Percentiles rank a stretch among this genome's conserved stretches.
These are phyloP conservation scores for Microtus ochrogaster DNA, from an alignment of 2,113 vertebrate species.

Conservation along the genomic window DNA sequence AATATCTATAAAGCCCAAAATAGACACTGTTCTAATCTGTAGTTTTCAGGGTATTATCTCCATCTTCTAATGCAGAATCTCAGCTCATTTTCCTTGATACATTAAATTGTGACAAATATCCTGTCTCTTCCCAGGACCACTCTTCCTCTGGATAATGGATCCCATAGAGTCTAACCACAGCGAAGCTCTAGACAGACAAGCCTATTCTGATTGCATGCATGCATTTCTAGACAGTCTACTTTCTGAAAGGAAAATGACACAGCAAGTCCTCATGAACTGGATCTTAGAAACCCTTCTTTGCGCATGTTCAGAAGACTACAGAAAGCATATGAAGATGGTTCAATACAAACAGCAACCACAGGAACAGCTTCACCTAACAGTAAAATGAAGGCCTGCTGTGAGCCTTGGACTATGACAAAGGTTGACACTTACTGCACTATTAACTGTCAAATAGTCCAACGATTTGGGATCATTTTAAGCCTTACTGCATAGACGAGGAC, in stretches of 20 bases:
- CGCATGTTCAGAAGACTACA: neutral
- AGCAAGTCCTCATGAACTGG: neutral
- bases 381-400: neutral
- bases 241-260: neutral
- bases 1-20: neutral
- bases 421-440: neutral
- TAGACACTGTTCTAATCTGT: neutral
- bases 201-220: neutral
- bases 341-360: constrained; percentile 1
- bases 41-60: neutral
- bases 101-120: neutral
- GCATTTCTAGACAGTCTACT: neutral
- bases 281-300: neutral
- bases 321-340: neutral
- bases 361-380: neutral
- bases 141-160: neutral
- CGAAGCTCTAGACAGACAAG: neutral
- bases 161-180: neutral
- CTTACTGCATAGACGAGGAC: neutral
- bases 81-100: neutral
- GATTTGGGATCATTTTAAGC: neutral
- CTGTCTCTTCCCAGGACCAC: neutral
- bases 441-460: neutral
- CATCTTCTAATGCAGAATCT: neutral
- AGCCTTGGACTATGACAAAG: neutral